A percentile compares a stretch with the other conserved stretches of the same genome.
These are phyloP conservation scores for Apus apus DNA, from an alignment of 2,113 vertebrate species.

Conservation along the genomic window DNA sequence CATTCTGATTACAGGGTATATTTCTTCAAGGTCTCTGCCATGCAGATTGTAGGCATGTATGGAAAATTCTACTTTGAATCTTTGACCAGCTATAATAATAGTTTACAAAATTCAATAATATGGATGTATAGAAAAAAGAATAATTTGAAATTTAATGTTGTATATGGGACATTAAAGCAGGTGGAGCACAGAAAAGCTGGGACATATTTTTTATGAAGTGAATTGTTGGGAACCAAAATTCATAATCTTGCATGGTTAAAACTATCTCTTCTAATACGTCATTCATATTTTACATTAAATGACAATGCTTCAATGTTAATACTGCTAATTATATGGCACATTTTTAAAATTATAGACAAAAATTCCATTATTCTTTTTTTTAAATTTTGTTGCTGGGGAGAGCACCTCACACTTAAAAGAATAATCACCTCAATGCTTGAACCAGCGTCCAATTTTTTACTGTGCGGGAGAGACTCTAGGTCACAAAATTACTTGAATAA, in stretches of 20 bases:
- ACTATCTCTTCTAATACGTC: neutral
- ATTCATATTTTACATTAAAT: neutral
- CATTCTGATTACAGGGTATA: neutral
- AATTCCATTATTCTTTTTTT: neutral
- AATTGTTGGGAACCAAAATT: neutral
- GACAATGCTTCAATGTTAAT: neutral
- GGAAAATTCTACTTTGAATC: neutral
- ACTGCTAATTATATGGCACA: neutral
- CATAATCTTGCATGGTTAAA: neutral
- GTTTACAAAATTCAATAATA: neutral
- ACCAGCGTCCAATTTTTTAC: neutral
- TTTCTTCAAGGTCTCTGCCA: neutral
- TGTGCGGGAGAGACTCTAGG: neutral
- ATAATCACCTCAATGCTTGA: neutral
- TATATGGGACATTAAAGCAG: neutral
- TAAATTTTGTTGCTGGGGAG: neutral
- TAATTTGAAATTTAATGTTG: neutral
- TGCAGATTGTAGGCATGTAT: neutral
- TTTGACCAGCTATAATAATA: neutral
- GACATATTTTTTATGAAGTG: neutral
- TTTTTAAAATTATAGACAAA: neutral
- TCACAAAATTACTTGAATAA: neutral
- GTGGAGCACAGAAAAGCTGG: neutral
- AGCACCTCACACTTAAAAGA: neutral
- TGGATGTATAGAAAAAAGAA: neutral